These are phyloP conservation scores for Heliothis virescens DNA, from an alignment of 1,140 invertebrate species.

Conservation along the genomic window DNA sequence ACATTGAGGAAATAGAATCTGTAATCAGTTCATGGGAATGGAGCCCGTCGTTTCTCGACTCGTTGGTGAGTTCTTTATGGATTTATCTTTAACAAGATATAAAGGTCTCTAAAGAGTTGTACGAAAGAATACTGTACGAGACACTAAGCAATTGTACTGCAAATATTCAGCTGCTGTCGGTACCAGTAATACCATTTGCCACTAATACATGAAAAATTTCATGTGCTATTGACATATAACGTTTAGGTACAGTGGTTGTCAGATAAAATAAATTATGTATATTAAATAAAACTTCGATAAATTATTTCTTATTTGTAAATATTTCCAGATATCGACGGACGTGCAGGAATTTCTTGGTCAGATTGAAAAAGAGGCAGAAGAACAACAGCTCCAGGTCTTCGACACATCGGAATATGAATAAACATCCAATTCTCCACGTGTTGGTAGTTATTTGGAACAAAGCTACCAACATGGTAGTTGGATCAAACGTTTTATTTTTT, in stretches of 20 bases:
- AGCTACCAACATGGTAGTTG: background rate
- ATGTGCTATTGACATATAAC: too few species aligned
- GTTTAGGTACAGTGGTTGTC: too few species aligned
- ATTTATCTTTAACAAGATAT: too few species aligned
- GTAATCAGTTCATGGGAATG: constrained; percentile 48
- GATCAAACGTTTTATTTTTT: background rate
- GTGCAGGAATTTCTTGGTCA: constrained; percentile 48
- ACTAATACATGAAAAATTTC: too few species aligned
- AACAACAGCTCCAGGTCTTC: background rate
- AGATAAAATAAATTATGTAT: too few species aligned
- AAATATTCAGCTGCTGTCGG: background rate
- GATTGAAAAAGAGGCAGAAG: constrained; percentile 33
- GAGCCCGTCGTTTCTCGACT: constrained; percentile 51
- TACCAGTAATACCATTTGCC: background rate
- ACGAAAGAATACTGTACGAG: too few species aligned
- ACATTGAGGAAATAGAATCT: constrained; percentile 49
- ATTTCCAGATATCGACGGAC: constrained; percentile 52
- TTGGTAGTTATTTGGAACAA: background rate
- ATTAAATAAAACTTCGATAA: too few species aligned
- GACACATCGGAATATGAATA: background rate
- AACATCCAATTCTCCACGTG: background rate
- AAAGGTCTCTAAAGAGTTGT: too few species aligned
- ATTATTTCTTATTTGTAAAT: background rate
- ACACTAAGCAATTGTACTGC: too few species aligned
- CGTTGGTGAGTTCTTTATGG: constrained; percentile 50